Conservation (phyloP, 1,140 invertebrate genomes). For the Magallana gigas region DNA sequence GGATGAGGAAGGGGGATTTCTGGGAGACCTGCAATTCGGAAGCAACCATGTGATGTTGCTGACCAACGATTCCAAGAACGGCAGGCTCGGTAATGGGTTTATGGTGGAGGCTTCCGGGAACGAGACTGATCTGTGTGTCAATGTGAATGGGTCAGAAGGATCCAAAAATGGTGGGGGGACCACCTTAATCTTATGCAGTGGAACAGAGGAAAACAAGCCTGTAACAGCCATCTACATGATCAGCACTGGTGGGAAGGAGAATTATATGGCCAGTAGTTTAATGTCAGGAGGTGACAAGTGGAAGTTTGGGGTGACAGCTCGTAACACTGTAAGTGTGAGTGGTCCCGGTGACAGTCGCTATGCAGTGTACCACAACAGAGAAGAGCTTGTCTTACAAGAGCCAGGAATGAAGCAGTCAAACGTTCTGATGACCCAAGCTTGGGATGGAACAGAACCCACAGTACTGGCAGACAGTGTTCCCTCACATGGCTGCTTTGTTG, state of each 20-base stretch:
- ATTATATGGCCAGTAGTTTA: conserved; percentile 51
- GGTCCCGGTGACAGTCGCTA: conserved; percentile 54
- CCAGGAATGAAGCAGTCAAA: conserved; percentile 34
- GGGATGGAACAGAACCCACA: conserved; percentile 47
- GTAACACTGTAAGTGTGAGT: conserved; percentile 49
- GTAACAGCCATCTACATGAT: conserved; percentile 59
- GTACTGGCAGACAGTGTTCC: conserved; percentile 45
- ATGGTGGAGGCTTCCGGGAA: conserved; percentile 48
- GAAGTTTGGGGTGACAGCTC: conserved; percentile 52
- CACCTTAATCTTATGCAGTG: conserved; percentile 62
- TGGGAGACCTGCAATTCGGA: conserved; percentile 63
- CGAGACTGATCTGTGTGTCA: conserved; percentile 40
- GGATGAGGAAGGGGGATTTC: conserved; percentile 62
- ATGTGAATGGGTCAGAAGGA: conserved; percentile 57
- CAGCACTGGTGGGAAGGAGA: conserved; percentile 59
- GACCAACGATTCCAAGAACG: conserved; percentile 61
- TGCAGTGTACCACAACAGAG: conserved; percentile 63
- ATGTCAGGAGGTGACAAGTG: conserved; percentile 66
- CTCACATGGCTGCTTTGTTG: conserved; percentile 53
- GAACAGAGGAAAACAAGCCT: conserved; percentile 10
- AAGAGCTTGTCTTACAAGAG: conserved; percentile 39
- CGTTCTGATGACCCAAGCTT: conserved; percentile 52
- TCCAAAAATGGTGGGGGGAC: conserved; percentile 51
- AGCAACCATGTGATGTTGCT: conserved; percentile 62
- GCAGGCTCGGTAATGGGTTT: conserved; percentile 61